Conservation (phyloP, 2,888 invertebrate genomes). For the Andrena flavipes region DNA sequence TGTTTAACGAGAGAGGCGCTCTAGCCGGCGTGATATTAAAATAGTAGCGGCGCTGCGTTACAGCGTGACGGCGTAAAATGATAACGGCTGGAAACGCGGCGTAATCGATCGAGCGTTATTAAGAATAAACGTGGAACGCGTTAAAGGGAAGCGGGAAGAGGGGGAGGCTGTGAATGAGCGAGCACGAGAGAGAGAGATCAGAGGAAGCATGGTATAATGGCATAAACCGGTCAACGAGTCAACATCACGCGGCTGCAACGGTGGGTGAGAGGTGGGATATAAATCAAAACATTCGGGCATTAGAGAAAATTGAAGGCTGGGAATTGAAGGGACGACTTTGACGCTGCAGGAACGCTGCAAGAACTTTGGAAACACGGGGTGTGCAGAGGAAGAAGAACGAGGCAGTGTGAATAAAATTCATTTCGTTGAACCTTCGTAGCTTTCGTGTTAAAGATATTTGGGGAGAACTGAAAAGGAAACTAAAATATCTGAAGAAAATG, state of each 20-base stretch:
- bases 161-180: conserved; percentile 36
- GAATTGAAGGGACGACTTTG: conserved; percentile 4
- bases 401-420: not conserved
- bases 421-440: not conserved
- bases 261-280: conserved; percentile 46
- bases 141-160: conserved; percentile 39
- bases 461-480: not conserved
- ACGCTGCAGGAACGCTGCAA: not conserved
- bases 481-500: too few relatives aligned
- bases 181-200: conserved; percentile 55
- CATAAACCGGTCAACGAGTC: conserved; percentile 63
- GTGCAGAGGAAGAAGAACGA: not conserved
- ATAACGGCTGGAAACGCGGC: conserved; percentile 41
- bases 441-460: not conserved
- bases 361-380: conserved; percentile 1
- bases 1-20: not conserved
- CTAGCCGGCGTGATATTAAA: conserved; percentile 25
- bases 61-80: conserved; percentile 37
- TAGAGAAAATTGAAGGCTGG: conserved; percentile 33
- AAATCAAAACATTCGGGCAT: conserved; percentile 52
- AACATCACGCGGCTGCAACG: conserved; percentile 49
- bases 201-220: conserved; percentile 62
- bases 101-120: conserved; percentile 59
- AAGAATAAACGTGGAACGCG: conserved; percentile 45
- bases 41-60: conserved; percentile 19